Conservation (phyloP, 30 jellyfish, hydroid and myxozoan species). For the Catostylus mosaicus region DNA sequence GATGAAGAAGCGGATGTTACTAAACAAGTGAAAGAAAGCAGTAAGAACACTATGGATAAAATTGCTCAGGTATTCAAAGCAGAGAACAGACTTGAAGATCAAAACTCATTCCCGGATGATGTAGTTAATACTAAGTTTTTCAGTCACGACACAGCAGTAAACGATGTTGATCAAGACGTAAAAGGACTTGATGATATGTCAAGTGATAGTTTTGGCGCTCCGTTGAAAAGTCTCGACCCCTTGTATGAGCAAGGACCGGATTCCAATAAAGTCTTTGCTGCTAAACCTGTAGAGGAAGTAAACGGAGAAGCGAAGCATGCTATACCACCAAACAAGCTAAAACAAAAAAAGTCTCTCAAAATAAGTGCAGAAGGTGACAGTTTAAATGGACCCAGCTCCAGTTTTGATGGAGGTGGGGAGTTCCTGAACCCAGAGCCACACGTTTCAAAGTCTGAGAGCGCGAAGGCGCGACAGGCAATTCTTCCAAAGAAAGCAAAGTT, state of each 20-base stretch:
- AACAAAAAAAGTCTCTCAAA: neutral
- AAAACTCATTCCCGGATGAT: slow-evolving; percentile 57
- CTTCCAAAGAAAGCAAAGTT: neutral
- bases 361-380: neutral
- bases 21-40: slow-evolving; percentile 37
- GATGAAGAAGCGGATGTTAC: slow-evolving; percentile 52
- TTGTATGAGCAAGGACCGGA: neutral
- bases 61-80: slow-evolving; percentile 45
- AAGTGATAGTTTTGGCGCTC: neutral
- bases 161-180: neutral
- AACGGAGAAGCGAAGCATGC: slow-evolving; percentile 20
- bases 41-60: slow-evolving; percentile 33
- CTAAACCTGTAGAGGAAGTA: neutral
- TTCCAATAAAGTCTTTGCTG: neutral
- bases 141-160: neutral
- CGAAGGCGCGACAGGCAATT: slow-evolving; percentile 24
- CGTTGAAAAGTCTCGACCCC: slow-evolving; percentile 14
- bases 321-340: neutral
- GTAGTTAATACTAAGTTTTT: slow-evolving; percentile 19
- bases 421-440: slow-evolving; percentile 32
- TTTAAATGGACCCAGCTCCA: slow-evolving; percentile 4
- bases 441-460: neutral
- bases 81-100: slow-evolving; percentile 35
- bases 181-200: slow-evolving; percentile 16
- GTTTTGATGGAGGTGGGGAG: slow-evolving; percentile 51